Evolutionary conservation across 2,113 vertebrate species (phyloP).

Genomic region (Eidolon helvum): DNA sequence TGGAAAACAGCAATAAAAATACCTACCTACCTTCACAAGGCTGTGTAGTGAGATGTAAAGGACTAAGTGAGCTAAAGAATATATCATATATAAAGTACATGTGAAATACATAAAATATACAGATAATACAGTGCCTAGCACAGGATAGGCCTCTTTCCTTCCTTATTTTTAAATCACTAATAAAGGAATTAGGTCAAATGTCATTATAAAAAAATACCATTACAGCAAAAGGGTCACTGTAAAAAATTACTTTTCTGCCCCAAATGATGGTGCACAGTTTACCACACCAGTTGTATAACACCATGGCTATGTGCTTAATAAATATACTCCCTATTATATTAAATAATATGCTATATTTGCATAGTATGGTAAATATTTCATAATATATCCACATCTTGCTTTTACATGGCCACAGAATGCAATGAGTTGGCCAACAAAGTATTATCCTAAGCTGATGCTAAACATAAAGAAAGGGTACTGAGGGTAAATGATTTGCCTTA

Average conservation of each 20-base stretch:
- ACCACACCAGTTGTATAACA: not conserved
- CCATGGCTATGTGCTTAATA: not conserved
- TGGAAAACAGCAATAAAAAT: slow-evolving; percentile 21
- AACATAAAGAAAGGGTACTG: not conserved
- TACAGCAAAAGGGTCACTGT: not conserved
- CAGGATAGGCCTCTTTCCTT: not conserved
- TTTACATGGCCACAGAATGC: not conserved
- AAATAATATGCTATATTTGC: not conserved
- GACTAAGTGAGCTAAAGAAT: slow-evolving; percentile 16
- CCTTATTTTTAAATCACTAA: slow-evolving; percentile 34
- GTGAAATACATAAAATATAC: not conserved
- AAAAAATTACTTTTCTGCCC: not conserved
- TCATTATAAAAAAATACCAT: not conserved
- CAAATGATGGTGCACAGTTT: not conserved
- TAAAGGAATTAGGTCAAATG: slow-evolving; percentile 11
- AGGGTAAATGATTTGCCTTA: not conserved
- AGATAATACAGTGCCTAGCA: not conserved
- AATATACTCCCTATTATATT: not conserved
- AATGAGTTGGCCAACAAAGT: not conserved
- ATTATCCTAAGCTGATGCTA: not conserved
- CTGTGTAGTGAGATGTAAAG: not conserved
- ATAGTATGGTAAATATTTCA: slow-evolving; percentile 22
- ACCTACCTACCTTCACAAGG: not conserved
- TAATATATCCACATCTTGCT: not conserved
- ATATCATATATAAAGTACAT: not conserved